Base-by-base conservation (phyloP, 2,888 invertebrate species). In the Craniophora ligustri region DNA sequence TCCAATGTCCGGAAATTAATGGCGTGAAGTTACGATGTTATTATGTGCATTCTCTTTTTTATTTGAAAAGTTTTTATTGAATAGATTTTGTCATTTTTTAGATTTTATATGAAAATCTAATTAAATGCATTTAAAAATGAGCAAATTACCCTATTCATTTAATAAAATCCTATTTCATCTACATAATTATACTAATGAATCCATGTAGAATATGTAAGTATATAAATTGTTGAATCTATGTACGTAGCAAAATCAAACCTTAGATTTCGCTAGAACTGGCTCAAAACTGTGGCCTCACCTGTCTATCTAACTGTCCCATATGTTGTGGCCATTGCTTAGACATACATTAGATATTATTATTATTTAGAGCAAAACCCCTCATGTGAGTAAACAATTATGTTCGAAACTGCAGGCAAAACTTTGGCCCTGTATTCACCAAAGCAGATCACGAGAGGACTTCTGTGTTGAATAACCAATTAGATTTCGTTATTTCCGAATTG, bases 281-380 rank as follows among this genome's bases (percentile, higher is more conserved):
- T 23, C 16, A 11, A 3, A 21, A 30, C 8, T 44, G 26, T 51
- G 28, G 41, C 45, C 36, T 45, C 40, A 45, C 4, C 44, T 62
- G 63, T 62, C 36, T 7, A 50, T 49, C 28, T 7, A 28, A 32
- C 40, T 67, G 35, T 61, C 28, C 18, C 51, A 32, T 32, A 6
- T 67, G 23, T 67, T 49, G 44, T 39, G 48, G 26, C 30, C 5
- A n/a, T 48, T 44, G 44, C 44, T 61, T 61, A 11, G n/a, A 44
- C 18, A 26, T 67, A 44, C 18, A 26, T 67, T 44, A 26, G 26
- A 26, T 3, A 4, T 26, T n/a, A n/a, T 2, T 26, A 26, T 4
- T n/a, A n/a, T 26, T 26, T 31, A 66, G 26, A 38, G 30, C 1
- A 13, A 39, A 31, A 15, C 11, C 14, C 8, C 15, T 6, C 18